A percentile compares a stretch with the other conserved stretches of the same genome.
phyloP scores from a whole-genome alignment of 2,888 invertebrate species.

The Habroteleia sp. region DNA sequence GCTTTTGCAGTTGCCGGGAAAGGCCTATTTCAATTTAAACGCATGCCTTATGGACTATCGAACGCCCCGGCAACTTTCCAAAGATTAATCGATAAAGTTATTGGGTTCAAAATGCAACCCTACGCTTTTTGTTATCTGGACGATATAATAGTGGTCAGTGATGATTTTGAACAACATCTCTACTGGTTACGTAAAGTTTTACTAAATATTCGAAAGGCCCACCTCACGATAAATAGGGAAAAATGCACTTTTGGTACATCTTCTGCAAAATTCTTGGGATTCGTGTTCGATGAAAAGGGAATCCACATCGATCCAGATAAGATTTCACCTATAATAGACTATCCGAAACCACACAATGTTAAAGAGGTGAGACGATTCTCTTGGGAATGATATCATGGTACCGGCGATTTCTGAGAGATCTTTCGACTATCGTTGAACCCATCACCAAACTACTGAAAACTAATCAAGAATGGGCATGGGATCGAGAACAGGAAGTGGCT shows the following conservation, averaged over 20 bases:
- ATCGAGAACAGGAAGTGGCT: neutral
- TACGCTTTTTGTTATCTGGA: conserved; percentile 5
- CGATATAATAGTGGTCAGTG: neutral
- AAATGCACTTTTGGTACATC: neutral
- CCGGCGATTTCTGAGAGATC: conserved; percentile 4
- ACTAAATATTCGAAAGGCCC: neutral
- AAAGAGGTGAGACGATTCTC: neutral
- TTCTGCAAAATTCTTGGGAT: neutral
- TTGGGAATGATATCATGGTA: neutral
- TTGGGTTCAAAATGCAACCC: neutral
- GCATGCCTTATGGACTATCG: conserved; percentile 7
- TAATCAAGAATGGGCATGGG: neutral
- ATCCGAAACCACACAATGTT: neutral
- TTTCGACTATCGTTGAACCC: conserved; percentile 8
- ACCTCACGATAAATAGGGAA: neutral
- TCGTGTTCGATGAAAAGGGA: neutral
- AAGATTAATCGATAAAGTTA: neutral
- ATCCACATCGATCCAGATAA: no score
- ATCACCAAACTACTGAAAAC: conserved; percentile 6
- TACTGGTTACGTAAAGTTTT: neutral
- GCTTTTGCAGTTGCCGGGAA: neutral
- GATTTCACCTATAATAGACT: neutral
- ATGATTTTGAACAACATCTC: neutral
- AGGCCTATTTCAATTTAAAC: neutral
- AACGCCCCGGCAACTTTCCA: conserved; percentile 6